Evolutionary conservation across 2,888 invertebrate species (phyloP).

Genomic region (Blera fallax): DNA sequence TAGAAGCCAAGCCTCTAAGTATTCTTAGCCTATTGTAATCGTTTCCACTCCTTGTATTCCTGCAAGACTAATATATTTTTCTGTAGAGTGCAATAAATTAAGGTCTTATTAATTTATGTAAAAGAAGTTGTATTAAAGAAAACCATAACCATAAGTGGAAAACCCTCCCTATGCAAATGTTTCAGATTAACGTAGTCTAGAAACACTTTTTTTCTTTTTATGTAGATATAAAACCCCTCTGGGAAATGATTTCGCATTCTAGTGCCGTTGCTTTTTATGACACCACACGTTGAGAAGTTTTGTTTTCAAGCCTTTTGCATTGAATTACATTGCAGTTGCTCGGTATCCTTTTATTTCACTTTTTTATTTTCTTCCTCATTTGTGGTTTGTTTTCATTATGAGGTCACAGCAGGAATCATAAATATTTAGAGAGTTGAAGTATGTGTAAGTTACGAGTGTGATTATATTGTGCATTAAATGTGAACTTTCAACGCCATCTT

Average conservation of each 20-base stretch:
- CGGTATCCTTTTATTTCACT: background rate
- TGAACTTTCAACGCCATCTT: too few relatives aligned
- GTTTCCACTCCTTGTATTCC: background rate
- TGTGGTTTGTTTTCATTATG: constrained; percentile 22
- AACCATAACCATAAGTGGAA: background rate
- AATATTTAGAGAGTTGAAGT: background rate
- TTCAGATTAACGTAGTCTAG: background rate
- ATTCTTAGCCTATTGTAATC: too few relatives aligned
- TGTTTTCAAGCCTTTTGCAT: constrained; percentile 8
- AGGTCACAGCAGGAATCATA: constrained; percentile 11
- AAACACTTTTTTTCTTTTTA: background rate
- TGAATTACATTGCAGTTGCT: constrained; percentile 25
- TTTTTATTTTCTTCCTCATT: constrained; percentile 1
- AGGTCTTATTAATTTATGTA: background rate
- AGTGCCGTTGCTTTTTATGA: constrained; percentile 23
- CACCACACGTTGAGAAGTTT: constrained; percentile 29
- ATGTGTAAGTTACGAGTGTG: background rate
- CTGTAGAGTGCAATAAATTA: background rate
- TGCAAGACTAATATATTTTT: background rate
- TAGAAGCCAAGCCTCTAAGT: too few relatives aligned
- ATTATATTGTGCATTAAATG: too few relatives aligned
- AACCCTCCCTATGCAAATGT: background rate
- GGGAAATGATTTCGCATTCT: constrained; percentile 19
- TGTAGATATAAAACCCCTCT: background rate
- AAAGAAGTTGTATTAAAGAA: background rate